Base-by-base conservation (phyloP, 2,888 invertebrate genomes). In the Drosophila nigricruria region DNA sequence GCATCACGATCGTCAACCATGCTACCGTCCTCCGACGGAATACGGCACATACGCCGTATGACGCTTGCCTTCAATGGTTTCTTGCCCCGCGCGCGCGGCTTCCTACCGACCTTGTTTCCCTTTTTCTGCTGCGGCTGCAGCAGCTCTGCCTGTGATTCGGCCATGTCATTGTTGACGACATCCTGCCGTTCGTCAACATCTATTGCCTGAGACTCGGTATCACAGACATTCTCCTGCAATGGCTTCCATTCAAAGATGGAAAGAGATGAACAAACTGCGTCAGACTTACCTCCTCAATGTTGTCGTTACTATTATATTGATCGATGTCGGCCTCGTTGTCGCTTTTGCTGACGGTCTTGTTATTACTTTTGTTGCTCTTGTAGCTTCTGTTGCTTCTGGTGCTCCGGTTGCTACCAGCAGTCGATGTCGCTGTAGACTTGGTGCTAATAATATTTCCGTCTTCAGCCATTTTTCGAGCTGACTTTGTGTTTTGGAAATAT, bases 1-100 rank as follows among this genome's bases (percentile, higher is more conserved):
- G 73, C 73, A 10, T 5, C 0, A 3, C 49, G 6, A 8, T 0
- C 0, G 10, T 20, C 27, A 3, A 2, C 12, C 0, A 0, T 0
- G 18, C 0, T 9, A 2, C 5, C 8, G 0, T 2, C 27, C 0
- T 0, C 0, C 0, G 49, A 20, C 14, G 58, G 45, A 0, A 36
- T 1, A 10, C 9, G 25, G 40, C 73, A 73, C 12, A 73, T 6
- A 18, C 58, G 65, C 5, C 25, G 27, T 10, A 73, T 73, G 0
- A 20, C 10, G 12, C 78, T 73, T 1, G 1, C 4, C 25, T 38
- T 49, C 0, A 73, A 5, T 0, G 14, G 1, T 3, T 40, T 71
- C 18, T 18, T 57, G 12, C 8, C 1, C 3, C 57, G 32, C 8
- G 14, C 12, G 12, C 23, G 23, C 16, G 23, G 12, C 30, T 20